phyloP scores from a whole-genome alignment of 23 tunicate species.

The Trididemnum miniatum region DNA sequence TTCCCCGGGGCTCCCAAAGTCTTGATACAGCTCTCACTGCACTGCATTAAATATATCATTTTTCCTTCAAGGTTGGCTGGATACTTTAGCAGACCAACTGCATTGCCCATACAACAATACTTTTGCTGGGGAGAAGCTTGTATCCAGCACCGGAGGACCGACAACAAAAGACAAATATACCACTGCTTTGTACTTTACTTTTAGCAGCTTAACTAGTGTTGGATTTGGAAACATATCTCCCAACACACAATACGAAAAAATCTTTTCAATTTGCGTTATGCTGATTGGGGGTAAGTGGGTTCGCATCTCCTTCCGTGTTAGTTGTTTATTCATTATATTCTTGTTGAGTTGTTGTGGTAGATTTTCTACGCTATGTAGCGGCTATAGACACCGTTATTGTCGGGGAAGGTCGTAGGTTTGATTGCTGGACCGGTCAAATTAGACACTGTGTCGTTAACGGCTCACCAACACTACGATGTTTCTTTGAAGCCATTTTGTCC shows the following conservation, averaged over 20 bases:
- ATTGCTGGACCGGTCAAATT: too few relatives aligned
- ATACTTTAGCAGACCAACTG: conserved; percentile 45
- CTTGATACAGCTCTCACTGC: too few relatives aligned
- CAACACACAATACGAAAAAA: conserved; percentile 76
- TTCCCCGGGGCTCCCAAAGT: too few relatives aligned
- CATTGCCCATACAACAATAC: conserved; percentile 62
- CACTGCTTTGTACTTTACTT: conserved; percentile 82
- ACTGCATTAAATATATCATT: not conserved
- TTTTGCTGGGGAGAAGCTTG: conserved; percentile 21
- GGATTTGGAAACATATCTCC: conserved; percentile 91
- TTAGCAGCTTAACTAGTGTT: conserved; percentile 83
- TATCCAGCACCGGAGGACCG: conserved; percentile 69
- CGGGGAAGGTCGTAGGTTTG: too few relatives aligned
- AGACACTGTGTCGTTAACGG: too few relatives aligned
- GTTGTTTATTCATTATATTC: too few relatives aligned
- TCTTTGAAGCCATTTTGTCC: too few relatives aligned
- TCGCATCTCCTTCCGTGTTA: too few relatives aligned
- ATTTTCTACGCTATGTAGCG: too few relatives aligned
- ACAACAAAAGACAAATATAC: conserved; percentile 62
- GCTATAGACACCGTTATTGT: too few relatives aligned
- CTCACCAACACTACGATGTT: too few relatives aligned
- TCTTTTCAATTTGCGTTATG: conserved; percentile 78
- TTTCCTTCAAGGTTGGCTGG: conserved; percentile 66
- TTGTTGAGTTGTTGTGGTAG: too few relatives aligned
- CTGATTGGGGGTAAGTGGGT: conserved; percentile 83